These are phyloP conservation scores for Micromys minutus DNA, from an alignment of 2,113 vertebrate species.

Conservation along the genomic window DNA sequence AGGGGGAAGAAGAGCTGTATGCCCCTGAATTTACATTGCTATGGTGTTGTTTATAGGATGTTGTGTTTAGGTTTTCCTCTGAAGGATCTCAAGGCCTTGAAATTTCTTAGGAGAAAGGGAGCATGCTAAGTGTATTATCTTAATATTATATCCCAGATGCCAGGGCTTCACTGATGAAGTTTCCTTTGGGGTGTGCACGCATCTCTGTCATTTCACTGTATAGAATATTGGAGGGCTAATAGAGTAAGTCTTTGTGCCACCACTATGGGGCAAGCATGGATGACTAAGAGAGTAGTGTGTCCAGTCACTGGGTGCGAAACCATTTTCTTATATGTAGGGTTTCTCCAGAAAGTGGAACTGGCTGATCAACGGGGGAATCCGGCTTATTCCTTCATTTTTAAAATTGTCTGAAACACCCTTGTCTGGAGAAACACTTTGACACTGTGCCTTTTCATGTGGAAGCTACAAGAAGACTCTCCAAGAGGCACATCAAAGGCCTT, in stretches of 20 bases:
- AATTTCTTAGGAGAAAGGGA: background rate
- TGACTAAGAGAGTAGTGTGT: background rate
- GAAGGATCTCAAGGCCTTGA: background rate
- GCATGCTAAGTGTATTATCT: background rate
- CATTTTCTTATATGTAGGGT: background rate
- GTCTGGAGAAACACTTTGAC: slow-evolving; percentile 42
- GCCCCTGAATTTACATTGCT: background rate
- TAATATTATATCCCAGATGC: background rate
- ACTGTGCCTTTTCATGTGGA: slow-evolving; percentile 47
- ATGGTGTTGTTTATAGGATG: background rate
- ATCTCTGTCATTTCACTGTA: background rate
- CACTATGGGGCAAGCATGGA: background rate
- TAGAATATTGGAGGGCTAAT: background rate
- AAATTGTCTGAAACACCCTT: background rate
- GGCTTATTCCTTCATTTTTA: background rate
- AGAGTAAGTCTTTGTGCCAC: background rate
- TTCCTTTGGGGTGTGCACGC: background rate
- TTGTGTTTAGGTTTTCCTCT: background rate
- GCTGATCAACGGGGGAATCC: background rate
- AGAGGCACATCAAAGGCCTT: slow-evolving; percentile 62
- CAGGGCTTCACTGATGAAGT: background rate
- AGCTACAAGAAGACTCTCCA: slow-evolving; percentile 31
- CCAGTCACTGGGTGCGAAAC: background rate
- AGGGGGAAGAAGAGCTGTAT: background rate
- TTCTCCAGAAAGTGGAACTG: background rate